Evolutionary conservation across 2,797 vertebrate species (phyloP).

Genomic region (Psittacula echo): DNA sequence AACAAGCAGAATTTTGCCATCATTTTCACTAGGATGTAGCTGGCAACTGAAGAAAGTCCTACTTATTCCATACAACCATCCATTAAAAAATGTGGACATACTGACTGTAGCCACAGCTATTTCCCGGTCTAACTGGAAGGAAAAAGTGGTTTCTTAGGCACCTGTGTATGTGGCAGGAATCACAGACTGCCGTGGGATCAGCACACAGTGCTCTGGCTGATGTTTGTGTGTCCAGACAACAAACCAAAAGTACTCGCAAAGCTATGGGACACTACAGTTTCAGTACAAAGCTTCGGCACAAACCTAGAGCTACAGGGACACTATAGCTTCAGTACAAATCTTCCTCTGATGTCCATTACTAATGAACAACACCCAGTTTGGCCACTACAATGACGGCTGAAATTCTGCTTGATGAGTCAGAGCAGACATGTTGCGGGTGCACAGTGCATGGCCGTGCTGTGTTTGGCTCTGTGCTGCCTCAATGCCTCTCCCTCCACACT

Average conservation of each 20-base stretch:
- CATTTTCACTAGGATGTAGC: neutral
- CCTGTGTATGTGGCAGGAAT: neutral
- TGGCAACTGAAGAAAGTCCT: neutral
- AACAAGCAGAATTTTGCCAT: accelerated
- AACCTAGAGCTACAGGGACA: accelerated
- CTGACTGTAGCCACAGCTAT: neutral
- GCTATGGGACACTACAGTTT: accelerated
- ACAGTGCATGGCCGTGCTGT: neutral
- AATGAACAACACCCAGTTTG: accelerated
- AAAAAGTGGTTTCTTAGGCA: neutral
- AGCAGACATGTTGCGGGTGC: accelerated
- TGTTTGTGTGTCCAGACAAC: accelerated
- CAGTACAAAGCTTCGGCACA: neutral
- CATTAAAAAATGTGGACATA: neutral
- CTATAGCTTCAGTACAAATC: neutral
- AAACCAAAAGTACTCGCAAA: neutral
- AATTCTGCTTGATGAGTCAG: accelerated
- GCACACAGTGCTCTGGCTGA: neutral
- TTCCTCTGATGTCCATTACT: accelerated
- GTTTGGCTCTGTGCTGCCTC: neutral
- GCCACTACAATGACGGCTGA: accelerated
- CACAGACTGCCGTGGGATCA: neutral
- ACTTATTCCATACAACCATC: neutral
- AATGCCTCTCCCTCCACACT: neutral
- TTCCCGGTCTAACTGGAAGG: neutral